phyloP scores from a whole-genome alignment of 2,888 invertebrate genomes.

The Punctoribates punctum region DNA sequence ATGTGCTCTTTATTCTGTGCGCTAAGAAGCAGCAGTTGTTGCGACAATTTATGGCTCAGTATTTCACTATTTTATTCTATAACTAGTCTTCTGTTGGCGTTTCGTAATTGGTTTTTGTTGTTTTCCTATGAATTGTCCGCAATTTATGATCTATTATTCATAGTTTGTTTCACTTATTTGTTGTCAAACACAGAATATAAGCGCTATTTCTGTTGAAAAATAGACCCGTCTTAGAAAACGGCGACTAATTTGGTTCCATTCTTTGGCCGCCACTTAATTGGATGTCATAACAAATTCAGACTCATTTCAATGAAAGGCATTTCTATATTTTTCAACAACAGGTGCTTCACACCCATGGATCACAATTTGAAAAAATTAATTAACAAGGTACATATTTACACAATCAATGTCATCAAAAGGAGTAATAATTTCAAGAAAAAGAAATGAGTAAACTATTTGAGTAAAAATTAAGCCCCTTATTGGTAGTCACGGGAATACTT shows the following conservation, averaged over 20 bases:
- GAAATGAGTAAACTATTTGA: no score
- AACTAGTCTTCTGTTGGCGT: neutral
- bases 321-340: neutral
- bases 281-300: neutral
- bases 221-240: neutral
- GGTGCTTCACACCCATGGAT: neutral
- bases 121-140: neutral
- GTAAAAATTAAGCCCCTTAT: no score
- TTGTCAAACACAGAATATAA: conserved; percentile 13
- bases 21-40: neutral
- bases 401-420: no score
- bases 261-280: neutral
- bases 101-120: conserved; percentile 13
- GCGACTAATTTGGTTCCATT: neutral
- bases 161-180: conserved; percentile 11
- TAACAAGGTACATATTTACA: neutral
- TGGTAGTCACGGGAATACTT: no score
- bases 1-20: no score
- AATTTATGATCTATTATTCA: conserved; percentile 23
- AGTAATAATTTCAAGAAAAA: no score
- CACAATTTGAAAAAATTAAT: neutral
- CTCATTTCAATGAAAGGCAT: neutral
- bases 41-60: neutral
- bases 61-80: neutral
- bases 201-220: neutral